A percentile compares a stretch with the other conserved stretches of the same genome.
Conservation (phyloP, 2,888 invertebrate species). For the Clepsis dumicolana region DNA sequence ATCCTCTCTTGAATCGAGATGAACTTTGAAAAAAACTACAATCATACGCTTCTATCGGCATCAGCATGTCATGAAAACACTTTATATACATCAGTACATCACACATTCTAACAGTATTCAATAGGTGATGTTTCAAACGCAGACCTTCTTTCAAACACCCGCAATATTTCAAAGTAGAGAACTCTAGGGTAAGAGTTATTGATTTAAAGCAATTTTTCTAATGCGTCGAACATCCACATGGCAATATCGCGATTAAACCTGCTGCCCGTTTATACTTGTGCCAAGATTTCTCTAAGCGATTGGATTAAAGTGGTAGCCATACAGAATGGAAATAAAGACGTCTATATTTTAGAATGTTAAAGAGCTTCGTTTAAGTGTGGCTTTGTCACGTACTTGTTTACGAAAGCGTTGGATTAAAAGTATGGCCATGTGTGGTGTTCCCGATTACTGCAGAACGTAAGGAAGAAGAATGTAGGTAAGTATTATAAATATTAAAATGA, state of each 20-base stretch:
- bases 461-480: no score
- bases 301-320: conserved; percentile 41
- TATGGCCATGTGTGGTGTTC: no score
- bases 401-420: not conserved
- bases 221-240: conserved; percentile 61
- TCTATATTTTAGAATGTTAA: conserved; percentile 17
- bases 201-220: conserved; percentile 64
- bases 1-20: no score
- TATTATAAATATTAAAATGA: no score
- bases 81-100: not conserved
- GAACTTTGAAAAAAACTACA: no score
- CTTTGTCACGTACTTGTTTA: not conserved
- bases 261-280: conserved; percentile 51
- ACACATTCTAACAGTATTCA: not conserved
- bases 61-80: not conserved
- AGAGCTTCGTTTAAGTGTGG: not conserved
- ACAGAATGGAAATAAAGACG: conserved; percentile 37
- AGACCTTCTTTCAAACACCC: conserved; percentile 12
- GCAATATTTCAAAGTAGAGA: conserved; percentile 32
- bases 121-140: not conserved
- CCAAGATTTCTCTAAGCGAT: conserved; percentile 49
- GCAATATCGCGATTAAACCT: conserved; percentile 66
- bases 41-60: not conserved
- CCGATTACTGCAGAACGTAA: no score
- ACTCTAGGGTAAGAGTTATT: conserved; percentile 53